Percentiles rank a stretch among this genome's conserved stretches.
Evolutionary conservation across 2,113 vertebrate species (phyloP).

Genomic region (Octodon degus): DNA sequence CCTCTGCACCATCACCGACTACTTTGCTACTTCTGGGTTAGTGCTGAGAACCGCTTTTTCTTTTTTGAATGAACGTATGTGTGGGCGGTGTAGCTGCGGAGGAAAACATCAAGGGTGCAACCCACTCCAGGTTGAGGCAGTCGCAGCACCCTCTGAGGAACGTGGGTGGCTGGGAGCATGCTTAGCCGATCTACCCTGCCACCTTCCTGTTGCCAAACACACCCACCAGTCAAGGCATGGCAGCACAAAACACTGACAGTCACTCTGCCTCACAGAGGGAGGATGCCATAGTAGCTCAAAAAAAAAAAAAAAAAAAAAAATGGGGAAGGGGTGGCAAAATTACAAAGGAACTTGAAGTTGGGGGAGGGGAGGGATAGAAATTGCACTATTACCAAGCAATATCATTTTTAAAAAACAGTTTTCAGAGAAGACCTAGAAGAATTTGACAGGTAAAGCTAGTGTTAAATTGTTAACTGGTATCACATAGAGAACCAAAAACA

Average conservation of each 20-base stretch:
- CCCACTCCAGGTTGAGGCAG: constrained; percentile 62
- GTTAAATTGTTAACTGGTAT: constrained; percentile 92
- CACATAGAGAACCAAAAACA: constrained; percentile 86
- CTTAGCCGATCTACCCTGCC: constrained; percentile 39
- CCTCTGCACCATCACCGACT: constrained; percentile 57
- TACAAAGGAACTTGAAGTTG: constrained; percentile 82
- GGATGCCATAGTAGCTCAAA: constrained; percentile 77
- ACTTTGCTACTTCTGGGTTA: constrained; percentile 75
- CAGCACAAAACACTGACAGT: constrained; percentile 64
- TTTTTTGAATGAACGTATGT: constrained; percentile 46
- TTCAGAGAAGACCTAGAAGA: constrained; percentile 85
- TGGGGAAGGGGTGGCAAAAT: constrained; percentile 60
- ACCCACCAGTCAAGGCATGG: constrained; percentile 72
- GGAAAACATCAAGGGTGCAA: constrained; percentile 62
- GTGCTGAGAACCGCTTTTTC: constrained; percentile 64
- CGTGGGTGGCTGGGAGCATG: constrained; percentile 10
- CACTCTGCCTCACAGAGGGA: constrained; percentile 73
- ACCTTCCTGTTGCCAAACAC: constrained; percentile 53
- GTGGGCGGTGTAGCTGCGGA: constrained; percentile 38
- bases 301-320: constrained; percentile 35
- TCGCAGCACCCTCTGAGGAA: constrained; percentile 48
- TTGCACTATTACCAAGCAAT: constrained; percentile 88
- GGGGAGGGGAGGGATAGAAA: constrained; percentile 81
- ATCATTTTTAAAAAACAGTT: constrained; percentile 82
- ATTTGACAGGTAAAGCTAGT: constrained; percentile 94